Base-by-base conservation (phyloP, 2,797 vertebrate genomes). In the Propithecus perrieri region DNA sequence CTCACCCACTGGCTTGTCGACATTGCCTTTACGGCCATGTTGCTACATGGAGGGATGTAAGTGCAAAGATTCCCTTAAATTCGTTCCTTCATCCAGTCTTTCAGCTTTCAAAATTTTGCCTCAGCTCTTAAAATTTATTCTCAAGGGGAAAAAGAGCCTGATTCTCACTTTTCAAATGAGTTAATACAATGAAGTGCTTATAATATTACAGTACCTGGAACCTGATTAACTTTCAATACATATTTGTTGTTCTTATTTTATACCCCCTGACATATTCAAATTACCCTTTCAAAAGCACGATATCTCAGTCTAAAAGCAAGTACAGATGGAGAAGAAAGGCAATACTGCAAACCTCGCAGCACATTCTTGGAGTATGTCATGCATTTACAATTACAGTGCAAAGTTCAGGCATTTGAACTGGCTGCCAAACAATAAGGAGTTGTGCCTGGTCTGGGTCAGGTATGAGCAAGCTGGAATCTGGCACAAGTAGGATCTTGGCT, bases 1-100 rank as follows among this genome's bases (percentile, higher is more conserved):
- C 46, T 95, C 81, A 69, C 24, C 38, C 74, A 65, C 88, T 78
- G 71, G 30, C 87, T 91, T 95, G 67, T 59, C 94, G 95, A 96
- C 86, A 85, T 55, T 48, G 55, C 87, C 91, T 88, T 79, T 43
- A 74, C 74, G 97, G 57, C 38, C 53, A 33, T 2, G 11, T 72
- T 91, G 57, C 84, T 71, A 43, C 48, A 20, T 24, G n/a, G 72
- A 72, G 89, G 65, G 71, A n/a, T 63, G 5, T 30, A 94, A 63
- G 5, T 33, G 28, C 59, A 92, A 86, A 92, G 83, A 72, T 57
- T 80, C 55, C 57, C 92, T 81, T 81, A 28, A 83, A 43, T 22
- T 76, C 55, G 26, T 69, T 92, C 78, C 28, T 96, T 93, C 59
- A 87, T 65, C 35, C 15, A 43, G 26, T 33, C 22, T 75, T 96